Evolutionary conservation across 2,797 vertebrate genomes (phyloP).

Genomic region (Saguinus oedipus): DNA sequence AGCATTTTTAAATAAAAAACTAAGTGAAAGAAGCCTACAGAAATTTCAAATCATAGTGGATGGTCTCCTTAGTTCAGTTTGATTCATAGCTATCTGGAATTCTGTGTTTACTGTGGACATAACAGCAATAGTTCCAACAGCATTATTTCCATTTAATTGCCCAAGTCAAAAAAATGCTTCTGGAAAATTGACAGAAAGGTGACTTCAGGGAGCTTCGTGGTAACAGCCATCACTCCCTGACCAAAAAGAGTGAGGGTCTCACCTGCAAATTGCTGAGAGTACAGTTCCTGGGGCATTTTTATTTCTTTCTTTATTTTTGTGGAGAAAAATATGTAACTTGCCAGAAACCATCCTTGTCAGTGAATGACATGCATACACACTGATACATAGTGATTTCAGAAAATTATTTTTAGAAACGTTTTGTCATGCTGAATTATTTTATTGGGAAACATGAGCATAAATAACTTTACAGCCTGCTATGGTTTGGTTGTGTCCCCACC

Average conservation of each 20-base stretch:
- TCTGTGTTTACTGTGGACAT: fast-evolving
- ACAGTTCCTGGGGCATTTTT: too few species aligned
- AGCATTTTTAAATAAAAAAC: not conserved
- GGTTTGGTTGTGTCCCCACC: too few species aligned
- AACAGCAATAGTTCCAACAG: not conserved
- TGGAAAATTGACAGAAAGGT: not conserved
- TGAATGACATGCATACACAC: not conserved
- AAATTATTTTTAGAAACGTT: not conserved
- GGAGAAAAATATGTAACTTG: not conserved
- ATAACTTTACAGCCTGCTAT: too few species aligned
- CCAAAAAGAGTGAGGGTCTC: too few species aligned
- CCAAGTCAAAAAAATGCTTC: not conserved
- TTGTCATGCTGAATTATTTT: not conserved
- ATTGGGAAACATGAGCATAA: not conserved
- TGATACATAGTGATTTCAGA: not conserved
- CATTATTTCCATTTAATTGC: not conserved
- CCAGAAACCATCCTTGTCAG: not conserved
- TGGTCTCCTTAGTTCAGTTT: not conserved
- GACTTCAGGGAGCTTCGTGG: fast-evolving
- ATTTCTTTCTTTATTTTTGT: not conserved
- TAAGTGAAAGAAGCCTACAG: not conserved
- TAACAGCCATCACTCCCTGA: not conserved
- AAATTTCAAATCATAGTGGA: not conserved
- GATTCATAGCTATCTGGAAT: not conserved
- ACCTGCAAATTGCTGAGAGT: not conserved